A percentile compares a stretch with the other conserved stretches of the same genome.
These are phyloP conservation scores for Cryptoprocta ferox DNA, from an alignment of 2,797 vertebrate species.

Conservation along the genomic window DNA sequence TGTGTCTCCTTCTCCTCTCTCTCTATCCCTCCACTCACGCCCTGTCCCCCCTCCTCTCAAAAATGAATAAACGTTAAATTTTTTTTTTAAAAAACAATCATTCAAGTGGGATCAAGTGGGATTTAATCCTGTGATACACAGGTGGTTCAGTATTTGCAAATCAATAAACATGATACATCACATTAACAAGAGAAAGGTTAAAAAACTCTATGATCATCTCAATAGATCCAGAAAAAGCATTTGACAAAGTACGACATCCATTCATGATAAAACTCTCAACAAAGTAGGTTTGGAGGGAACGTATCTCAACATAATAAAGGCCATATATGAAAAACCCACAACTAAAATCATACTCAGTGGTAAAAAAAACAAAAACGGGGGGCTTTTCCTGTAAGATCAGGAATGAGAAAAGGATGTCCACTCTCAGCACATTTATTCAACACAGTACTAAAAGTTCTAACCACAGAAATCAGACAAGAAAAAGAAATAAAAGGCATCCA, in stretches of 20 bases:
- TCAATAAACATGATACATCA: neutral
- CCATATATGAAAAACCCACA: neutral
- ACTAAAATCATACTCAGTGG: neutral
- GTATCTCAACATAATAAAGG: neutral
- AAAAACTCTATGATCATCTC: neutral
- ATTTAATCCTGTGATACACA: neutral
- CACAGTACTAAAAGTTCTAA: neutral
- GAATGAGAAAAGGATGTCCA: neutral
- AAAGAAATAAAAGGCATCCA: neutral
- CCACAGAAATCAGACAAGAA: neutral
- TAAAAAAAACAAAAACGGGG: neutral
- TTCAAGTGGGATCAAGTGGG: neutral
- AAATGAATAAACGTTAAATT: too few species aligned
- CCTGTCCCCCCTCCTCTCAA: too few species aligned
- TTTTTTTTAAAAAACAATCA: neutral
- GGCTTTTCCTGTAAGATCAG: neutral
- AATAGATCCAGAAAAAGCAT: neutral
- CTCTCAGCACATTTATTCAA: neutral
- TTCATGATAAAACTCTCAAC: neutral
- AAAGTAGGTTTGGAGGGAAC: neutral
- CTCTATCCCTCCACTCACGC: too few species aligned
- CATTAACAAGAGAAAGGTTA: neutral
- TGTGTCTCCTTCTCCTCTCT: too few species aligned
- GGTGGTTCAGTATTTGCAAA: neutral
- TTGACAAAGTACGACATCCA: neutral